Percentiles rank a stretch among this genome's conserved stretches.
Evolutionary conservation across 1,140 invertebrate species (phyloP).

Genomic region (Drosophila ogumai): DNA sequence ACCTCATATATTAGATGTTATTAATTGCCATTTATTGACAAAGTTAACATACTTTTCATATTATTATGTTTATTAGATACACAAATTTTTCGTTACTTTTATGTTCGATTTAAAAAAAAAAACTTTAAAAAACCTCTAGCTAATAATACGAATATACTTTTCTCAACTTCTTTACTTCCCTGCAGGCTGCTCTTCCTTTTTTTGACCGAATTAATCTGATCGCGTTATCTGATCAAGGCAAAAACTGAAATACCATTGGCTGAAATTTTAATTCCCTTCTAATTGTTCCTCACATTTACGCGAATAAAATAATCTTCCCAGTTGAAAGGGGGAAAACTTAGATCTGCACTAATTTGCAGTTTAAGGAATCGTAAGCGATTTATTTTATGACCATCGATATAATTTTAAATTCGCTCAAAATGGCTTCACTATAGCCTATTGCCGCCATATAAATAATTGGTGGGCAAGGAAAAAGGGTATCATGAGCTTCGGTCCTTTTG

Average conservation of each 20-base stretch:
- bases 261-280: background rate
- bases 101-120: background rate
- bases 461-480: conserved; percentile 13
- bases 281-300: background rate
- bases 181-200: background rate
- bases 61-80: no score
- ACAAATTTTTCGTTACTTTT: background rate
- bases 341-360: conserved; percentile 10
- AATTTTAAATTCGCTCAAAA: conserved; percentile 11
- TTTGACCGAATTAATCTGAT: no score
- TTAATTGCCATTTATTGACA: no score
- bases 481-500: conserved; percentile 18
- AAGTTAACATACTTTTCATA: no score
- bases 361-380: conserved; percentile 6
- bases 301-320: background rate
- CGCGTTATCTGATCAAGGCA: background rate
- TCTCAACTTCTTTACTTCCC: no score
- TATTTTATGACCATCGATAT: conserved; percentile 3
- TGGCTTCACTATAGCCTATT: conserved; percentile 1
- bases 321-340: background rate
- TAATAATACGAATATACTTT: background rate
- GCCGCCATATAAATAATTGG: conserved; percentile 21
- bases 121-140: no score
- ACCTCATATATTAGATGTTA: no score
- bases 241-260: no score